Conservation (phyloP, 2,797 vertebrate genomes). For the Platyrinchus mystaceus region DNA sequence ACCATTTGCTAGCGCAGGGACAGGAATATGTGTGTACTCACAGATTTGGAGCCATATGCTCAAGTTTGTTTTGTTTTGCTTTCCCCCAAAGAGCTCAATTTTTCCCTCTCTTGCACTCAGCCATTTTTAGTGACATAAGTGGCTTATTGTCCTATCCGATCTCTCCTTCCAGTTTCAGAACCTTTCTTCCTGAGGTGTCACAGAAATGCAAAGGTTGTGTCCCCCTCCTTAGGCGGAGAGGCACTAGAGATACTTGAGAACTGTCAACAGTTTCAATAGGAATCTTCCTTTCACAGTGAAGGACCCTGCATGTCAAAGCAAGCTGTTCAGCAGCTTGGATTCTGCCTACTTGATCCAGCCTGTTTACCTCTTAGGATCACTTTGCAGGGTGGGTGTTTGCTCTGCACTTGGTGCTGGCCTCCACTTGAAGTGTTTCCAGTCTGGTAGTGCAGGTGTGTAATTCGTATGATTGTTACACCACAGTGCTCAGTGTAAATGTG, state of each 20-base stretch:
- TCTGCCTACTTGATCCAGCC: constrained; percentile 28
- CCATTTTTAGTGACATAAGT: background rate
- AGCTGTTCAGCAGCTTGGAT: constrained; percentile 42
- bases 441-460: background rate
- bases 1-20: background rate
- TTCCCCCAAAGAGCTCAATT: background rate
- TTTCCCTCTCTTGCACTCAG: background rate
- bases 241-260: constrained; percentile 37
- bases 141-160: background rate
- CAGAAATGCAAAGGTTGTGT: constrained; percentile 29
- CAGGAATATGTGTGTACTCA: background rate
- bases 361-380: constrained; percentile 2
- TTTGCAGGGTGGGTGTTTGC: background rate
- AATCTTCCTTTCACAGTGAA: constrained; percentile 29
- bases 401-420: background rate
- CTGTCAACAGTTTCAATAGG: constrained; percentile 29
- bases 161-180: constrained; percentile 8
- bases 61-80: constrained; percentile 23
- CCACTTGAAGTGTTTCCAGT: background rate
- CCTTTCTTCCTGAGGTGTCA: background rate
- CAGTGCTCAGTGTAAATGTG: background rate
- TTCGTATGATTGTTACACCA: background rate
- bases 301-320: constrained; percentile 37
- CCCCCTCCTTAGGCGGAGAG: background rate
- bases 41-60: constrained; percentile 44